Conservation (phyloP, 2,888 invertebrate genomes). For the Horisme vitalbata region DNA sequence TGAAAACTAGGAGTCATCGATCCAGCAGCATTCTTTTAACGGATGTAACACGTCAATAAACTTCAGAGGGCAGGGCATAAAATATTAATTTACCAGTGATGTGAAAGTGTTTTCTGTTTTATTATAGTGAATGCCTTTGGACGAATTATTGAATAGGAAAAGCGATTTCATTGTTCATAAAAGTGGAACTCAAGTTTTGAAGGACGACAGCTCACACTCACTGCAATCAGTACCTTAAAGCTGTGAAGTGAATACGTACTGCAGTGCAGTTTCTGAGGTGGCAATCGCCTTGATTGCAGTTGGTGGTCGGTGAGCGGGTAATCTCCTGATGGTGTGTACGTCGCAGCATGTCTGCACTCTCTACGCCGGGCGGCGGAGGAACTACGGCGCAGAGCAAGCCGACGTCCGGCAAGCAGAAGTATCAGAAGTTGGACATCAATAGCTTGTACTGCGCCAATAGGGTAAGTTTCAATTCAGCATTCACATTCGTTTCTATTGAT, state of each 20-base stretch:
- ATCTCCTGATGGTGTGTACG: conserved; percentile 92
- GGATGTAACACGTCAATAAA: conserved; percentile 83
- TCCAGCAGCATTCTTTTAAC: conserved; percentile 68
- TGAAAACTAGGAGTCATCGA: conserved; percentile 63
- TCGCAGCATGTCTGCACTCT: conserved; percentile 98
- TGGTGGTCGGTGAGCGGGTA: conserved; percentile 79
- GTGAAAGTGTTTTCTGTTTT: conserved; percentile 65
- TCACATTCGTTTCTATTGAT: not conserved
- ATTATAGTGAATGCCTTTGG: conserved; percentile 15
- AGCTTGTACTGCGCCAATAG: conserved; percentile 95
- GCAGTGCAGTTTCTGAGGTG: conserved; percentile 42
- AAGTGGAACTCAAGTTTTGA: conserved; percentile 38
- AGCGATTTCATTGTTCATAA: conserved; percentile 19
- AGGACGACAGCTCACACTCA: conserved; percentile 45
- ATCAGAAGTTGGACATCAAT: conserved; percentile 98
- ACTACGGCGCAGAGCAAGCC: conserved; percentile 82
- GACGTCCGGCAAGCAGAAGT: conserved; percentile 94
- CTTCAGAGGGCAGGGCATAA: conserved; percentile 73
- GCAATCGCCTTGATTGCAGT: conserved; percentile 67
- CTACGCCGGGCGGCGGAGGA: conserved; percentile 89
- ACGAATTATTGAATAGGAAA: conserved; percentile 10
- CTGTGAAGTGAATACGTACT: conserved; percentile 43
- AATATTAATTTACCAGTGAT: conserved; percentile 59
- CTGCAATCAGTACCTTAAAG: conserved; percentile 34
- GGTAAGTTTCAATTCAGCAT: conserved; percentile 80